Evolutionary conservation across 2,113 vertebrate genomes (phyloP).

Genomic region (Cricetomys ansorgei): DNA sequence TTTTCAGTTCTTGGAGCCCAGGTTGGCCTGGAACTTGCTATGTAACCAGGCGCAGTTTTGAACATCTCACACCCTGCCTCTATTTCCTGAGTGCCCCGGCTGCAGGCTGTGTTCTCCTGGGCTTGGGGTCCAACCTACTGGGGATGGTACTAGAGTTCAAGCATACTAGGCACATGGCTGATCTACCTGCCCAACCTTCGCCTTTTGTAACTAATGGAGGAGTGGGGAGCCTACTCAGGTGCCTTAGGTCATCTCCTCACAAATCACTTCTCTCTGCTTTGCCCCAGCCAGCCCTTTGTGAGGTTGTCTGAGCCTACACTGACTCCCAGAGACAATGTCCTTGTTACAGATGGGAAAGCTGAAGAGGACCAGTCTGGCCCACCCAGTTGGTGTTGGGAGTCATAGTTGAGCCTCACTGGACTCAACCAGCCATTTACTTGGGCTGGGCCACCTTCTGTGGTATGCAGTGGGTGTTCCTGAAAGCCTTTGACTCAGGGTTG

Average conservation of each 20-base stretch:
- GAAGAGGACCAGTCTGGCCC: not conserved
- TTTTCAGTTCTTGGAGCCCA: not conserved
- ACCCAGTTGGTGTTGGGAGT: not conserved
- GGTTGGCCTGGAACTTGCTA: too few relatives aligned
- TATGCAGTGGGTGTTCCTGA: not conserved
- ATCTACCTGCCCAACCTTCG: not conserved
- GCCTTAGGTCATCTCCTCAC: not conserved
- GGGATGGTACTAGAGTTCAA: not conserved
- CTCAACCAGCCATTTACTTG: not conserved
- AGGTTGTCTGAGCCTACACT: too few relatives aligned
- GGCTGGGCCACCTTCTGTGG: not conserved
- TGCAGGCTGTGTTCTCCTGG: not conserved
- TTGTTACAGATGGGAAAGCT: not conserved
- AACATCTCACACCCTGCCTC: not conserved
- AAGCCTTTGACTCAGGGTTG: not conserved
- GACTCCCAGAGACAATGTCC: not conserved
- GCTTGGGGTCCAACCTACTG: not conserved
- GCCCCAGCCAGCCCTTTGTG: not conserved
- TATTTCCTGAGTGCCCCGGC: not conserved
- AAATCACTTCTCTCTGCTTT: not conserved
- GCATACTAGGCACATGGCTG: not conserved
- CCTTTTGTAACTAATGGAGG: not conserved
- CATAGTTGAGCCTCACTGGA: accelerated
- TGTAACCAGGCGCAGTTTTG: not conserved
- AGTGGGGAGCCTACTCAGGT: too few relatives aligned